phyloP scores from a whole-genome alignment of 1,140 invertebrate genomes.

The Bursaphelenchus mucronatus region DNA sequence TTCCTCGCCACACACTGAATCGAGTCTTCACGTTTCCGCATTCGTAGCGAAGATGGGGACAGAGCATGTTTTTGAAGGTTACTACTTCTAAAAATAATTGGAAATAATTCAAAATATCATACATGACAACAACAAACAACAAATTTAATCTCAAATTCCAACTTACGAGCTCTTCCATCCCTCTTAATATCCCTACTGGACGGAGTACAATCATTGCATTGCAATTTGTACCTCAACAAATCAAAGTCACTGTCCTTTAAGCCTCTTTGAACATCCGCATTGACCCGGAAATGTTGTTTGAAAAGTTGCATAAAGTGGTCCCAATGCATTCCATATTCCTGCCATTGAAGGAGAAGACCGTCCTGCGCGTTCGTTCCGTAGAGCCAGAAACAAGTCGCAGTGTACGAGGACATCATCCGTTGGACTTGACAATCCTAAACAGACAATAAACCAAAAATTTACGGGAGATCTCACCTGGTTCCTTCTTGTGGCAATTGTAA shows the following conservation, averaged over 20 bases:
- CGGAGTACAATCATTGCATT: conserved; percentile 44
- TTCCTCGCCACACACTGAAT: conserved; percentile 59
- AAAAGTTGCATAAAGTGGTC: conserved; percentile 47
- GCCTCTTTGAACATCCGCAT: conserved; percentile 46
- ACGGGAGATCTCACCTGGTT: conserved; percentile 30
- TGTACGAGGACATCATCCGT: conserved; percentile 56
- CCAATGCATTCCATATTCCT: conserved; percentile 46
- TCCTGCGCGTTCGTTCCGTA: conserved; percentile 52
- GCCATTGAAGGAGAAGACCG: conserved; percentile 49
- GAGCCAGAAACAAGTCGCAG: conserved; percentile 53
- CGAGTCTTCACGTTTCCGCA: conserved; percentile 59
- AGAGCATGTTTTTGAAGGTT: conserved; percentile 51
- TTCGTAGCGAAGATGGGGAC: conserved; percentile 59
- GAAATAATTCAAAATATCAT: not conserved
- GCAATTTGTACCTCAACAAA: conserved; percentile 48
- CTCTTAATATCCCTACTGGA: not conserved
- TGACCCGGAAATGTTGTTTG: conserved; percentile 48
- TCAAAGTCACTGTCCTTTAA: conserved; percentile 47
- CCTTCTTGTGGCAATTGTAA: conserved; percentile 57
- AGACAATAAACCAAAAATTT: conserved; percentile 16
- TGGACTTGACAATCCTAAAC: conserved; percentile 53
- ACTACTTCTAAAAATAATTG: conserved; percentile 29
- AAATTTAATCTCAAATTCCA: not conserved
- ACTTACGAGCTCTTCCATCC: no score
- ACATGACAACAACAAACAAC: not conserved